Conservation (phyloP, 1,140 invertebrate genomes). For the Ips nitidus region DNA sequence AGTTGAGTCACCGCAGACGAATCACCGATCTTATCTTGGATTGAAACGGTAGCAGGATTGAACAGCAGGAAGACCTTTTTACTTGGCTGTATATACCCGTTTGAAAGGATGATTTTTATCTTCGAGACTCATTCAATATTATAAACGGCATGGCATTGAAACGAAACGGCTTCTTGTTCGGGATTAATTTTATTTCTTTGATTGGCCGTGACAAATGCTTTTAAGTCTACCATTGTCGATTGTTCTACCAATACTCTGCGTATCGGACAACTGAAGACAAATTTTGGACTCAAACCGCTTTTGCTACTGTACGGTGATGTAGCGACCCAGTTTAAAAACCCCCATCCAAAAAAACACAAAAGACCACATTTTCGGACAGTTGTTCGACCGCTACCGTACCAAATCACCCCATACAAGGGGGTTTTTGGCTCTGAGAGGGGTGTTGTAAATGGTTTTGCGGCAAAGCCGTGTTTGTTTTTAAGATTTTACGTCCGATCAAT, state of each 20-base stretch:
- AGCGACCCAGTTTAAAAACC: constrained; percentile 9
- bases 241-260: background rate
- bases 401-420: constrained; percentile 17
- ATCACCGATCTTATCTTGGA: constrained; percentile 33
- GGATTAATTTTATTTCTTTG: constrained; percentile 30
- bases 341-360: constrained; percentile 12
- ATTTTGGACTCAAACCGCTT: background rate
- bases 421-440: constrained; percentile 25
- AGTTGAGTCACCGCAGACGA: constrained; percentile 25
- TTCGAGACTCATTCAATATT: constrained; percentile 33
- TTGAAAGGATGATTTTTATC: constrained; percentile 36
- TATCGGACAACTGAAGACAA: background rate
- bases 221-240: constrained; percentile 12
- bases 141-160: constrained; percentile 31
- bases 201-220: constrained; percentile 27
- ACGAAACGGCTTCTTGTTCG: constrained; percentile 27
- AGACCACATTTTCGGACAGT: constrained; percentile 23
- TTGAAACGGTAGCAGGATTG: constrained; percentile 36
- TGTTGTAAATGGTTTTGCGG: constrained; percentile 36
- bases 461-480: constrained; percentile 43
- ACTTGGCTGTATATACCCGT: constrained; percentile 25
- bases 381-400: constrained; percentile 18
- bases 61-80: constrained; percentile 37
- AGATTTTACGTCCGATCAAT: constrained; percentile 39
- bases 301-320: background rate